These are phyloP conservation scores for Bubo scandiacus DNA, from an alignment of 2,113 vertebrate genomes.

Conservation along the genomic window DNA sequence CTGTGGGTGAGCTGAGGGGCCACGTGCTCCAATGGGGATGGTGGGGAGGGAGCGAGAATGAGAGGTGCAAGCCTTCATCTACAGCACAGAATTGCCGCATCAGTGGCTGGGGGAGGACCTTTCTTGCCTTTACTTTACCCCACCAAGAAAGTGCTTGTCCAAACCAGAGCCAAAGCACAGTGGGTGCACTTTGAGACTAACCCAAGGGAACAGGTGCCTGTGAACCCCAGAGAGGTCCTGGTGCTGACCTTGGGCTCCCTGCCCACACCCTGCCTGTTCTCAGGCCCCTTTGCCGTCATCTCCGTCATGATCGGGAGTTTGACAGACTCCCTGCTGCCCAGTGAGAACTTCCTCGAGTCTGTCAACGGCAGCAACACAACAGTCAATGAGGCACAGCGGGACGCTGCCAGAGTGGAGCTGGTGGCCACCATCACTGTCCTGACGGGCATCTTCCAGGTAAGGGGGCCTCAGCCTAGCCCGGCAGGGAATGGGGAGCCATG, in stretches of 20 bases:
- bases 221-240: neutral
- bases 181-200: neutral
- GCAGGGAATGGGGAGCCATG: accelerated
- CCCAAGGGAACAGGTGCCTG: neutral
- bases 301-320: slow-evolving; percentile 95
- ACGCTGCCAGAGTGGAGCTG: slow-evolving; percentile 76
- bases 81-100: neutral
- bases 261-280: neutral
- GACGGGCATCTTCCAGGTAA: slow-evolving; percentile 89
- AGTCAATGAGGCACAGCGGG: slow-evolving; percentile 43
- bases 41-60: neutral
- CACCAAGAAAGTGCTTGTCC: neutral
- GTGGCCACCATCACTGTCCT: slow-evolving; percentile 86
- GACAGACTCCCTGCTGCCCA: slow-evolving; percentile 82
- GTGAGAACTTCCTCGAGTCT: slow-evolving; percentile 63
- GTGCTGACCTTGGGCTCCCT: neutral
- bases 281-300: slow-evolving; percentile 93
- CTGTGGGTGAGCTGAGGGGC: slow-evolving; percentile 80
- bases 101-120: accelerated
- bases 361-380: slow-evolving; percentile 59
- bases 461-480: neutral
- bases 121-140: neutral
- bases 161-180: neutral
- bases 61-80: neutral
- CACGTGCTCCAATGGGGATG: accelerated